Base-by-base conservation (phyloP, 2,888 invertebrate genomes). In the Aricia artaxerxes region DNA sequence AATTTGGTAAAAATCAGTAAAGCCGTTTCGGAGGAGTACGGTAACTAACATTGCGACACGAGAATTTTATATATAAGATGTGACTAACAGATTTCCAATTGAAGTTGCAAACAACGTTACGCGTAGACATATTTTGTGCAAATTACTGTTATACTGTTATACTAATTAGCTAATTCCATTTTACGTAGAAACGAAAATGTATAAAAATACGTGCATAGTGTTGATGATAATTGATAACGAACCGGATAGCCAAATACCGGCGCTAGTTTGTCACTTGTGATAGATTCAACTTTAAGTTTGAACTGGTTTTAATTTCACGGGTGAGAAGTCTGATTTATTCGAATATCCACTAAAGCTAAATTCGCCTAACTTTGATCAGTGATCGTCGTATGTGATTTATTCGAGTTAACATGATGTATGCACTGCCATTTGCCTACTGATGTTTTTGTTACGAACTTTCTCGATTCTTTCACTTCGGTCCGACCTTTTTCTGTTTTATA, bases 331-430 rank as follows among this genome's bases (percentile, higher is more conserved):
- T 87, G 88, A 91, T 90, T 90, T 89, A 90, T 90, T 86, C 84
- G 86, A 87, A 88, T 88, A 87, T 87, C 85, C 85, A 85, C 85
- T 87, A 90, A 89, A 88, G 87, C 88, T 88, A 88, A 90, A 89
- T 87, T 88, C 89, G 85, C 84, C 87, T 85, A 90, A 89, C 85
- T 90, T 87, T 88, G 90, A 90, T 89, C 88, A 85, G 87, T 86
- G 89, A 91, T 90, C 89, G 87, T 86, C 83, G 85, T 84, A 82
- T 87, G 84, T 88, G 90, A 91, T 91, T 91, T 90, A 91, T 89
- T 82, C 44, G 78, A 85, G 82, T 82, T 80, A 80, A 79, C 80
- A 84, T 88, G 87, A 88, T 89, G 88, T 88, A 89, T 88, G 86
- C 84, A 84, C 82, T 82, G 82, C 80, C 79, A 80, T 81, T 82